Evolutionary conservation across 1,140 invertebrate species (phyloP).

Genomic region (Ptiloglossa arizonensis): DNA sequence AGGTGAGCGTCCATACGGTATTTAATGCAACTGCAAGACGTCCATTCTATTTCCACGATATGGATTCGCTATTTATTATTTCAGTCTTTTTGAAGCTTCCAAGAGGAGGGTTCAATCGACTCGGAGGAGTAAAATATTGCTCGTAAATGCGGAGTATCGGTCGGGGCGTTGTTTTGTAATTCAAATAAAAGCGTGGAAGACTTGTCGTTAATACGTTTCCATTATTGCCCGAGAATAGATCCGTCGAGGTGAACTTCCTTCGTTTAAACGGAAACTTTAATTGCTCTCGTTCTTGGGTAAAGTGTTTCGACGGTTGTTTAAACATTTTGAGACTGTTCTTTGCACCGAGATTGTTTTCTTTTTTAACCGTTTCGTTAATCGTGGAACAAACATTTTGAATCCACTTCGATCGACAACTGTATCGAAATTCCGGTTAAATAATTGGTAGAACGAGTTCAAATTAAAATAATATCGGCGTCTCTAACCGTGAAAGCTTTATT

Average conservation of each 20-base stretch:
- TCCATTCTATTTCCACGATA: not conserved
- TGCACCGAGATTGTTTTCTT: not conserved
- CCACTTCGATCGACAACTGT: not conserved
- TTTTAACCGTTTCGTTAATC: not conserved
- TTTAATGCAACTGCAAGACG: not conserved
- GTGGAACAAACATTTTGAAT: not conserved
- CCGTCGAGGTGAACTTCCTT: not conserved
- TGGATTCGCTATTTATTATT: not conserved
- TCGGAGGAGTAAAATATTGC: not conserved
- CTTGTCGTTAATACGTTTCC: not conserved
- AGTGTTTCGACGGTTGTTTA: not conserved
- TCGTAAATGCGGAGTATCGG: not conserved
- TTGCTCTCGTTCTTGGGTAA: not conserved
- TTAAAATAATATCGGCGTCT: too few species aligned
- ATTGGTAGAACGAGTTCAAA: too few species aligned
- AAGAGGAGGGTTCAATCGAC: not conserved
- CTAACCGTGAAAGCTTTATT: too few species aligned
- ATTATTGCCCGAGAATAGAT: not conserved
- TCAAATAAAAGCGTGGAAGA: not conserved
- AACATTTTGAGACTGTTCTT: not conserved
- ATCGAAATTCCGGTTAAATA: not conserved
- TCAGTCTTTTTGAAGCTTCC: not conserved
- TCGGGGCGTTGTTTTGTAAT: constrained; percentile 10
- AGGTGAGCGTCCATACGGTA: too few species aligned
- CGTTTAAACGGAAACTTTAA: not conserved